Percentiles rank a stretch among this genome's conserved stretches.
Conservation (phyloP, 2,797 vertebrate species). For the Melanotaenia pygmaea region DNA sequence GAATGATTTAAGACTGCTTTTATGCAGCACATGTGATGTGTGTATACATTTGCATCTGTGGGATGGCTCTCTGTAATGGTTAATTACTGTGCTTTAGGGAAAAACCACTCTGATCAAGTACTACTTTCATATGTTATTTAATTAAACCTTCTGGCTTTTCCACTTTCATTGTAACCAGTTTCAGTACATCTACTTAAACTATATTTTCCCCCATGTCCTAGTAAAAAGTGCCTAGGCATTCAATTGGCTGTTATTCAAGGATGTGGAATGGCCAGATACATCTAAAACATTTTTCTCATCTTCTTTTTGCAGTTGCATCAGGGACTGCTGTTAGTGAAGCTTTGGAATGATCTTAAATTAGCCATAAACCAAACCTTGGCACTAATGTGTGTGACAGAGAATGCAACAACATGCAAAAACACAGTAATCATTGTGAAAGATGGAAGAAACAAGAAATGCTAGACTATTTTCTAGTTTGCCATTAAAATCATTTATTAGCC, state of each 20-base stretch:
- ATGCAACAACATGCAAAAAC: background rate
- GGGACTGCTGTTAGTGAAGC: background rate
- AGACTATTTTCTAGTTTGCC: background rate
- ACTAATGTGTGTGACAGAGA: background rate
- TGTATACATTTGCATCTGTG: slow-evolving; percentile 18
- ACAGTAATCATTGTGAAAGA: slow-evolving; percentile 1
- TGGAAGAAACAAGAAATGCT: too few relatives aligned
- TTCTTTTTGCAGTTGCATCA: background rate
- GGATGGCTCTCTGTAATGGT: slow-evolving; percentile 16
- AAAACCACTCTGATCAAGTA: slow-evolving; percentile 29
- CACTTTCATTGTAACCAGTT: background rate
- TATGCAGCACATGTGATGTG: slow-evolving; percentile 3
- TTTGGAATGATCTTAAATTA: background rate
- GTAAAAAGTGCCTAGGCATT: background rate
- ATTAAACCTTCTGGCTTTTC: background rate
- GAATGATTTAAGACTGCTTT: slow-evolving; percentile 28
- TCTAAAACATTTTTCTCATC: background rate
- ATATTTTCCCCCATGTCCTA: background rate
- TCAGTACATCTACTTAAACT: background rate
- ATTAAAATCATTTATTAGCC: too few relatives aligned
- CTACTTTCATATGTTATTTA: slow-evolving; percentile 13
- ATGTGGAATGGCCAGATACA: background rate
- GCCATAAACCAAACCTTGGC: background rate
- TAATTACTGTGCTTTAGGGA: slow-evolving; percentile 42
- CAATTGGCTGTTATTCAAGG: background rate